These are phyloP conservation scores for Nylanderia fulva DNA, from an alignment of 1,140 invertebrate species.

Conservation along the genomic window DNA sequence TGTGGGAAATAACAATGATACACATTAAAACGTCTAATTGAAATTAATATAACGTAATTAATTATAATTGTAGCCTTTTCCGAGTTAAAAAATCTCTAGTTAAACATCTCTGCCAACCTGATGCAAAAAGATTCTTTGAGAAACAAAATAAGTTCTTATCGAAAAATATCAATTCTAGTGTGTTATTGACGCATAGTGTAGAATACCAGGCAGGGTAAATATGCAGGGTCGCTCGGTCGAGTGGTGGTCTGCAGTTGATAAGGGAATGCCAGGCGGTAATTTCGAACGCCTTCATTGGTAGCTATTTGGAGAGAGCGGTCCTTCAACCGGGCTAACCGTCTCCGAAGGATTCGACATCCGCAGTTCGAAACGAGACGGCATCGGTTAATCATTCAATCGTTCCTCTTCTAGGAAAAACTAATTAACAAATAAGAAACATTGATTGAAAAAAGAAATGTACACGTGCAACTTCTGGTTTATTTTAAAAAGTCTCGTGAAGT, in stretches of 20 bases:
- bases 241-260: slow-evolving; percentile 77
- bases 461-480: neutral
- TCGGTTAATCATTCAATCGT: slow-evolving; percentile 21
- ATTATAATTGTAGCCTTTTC: neutral
- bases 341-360: slow-evolving; percentile 37
- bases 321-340: slow-evolving; percentile 63
- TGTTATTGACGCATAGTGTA: slow-evolving; percentile 19
- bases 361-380: slow-evolving; percentile 47
- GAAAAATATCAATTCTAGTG: slow-evolving; percentile 17
- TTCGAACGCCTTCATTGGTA: slow-evolving; percentile 76
- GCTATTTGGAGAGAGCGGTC: slow-evolving; percentile 78
- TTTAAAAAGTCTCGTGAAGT: neutral
- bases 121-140: neutral
- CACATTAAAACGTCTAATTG: too few species aligned
- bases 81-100: neutral
- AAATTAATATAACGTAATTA: neutral
- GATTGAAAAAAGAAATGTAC: neutral
- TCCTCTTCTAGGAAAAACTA: neutral
- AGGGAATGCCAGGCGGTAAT: slow-evolving; percentile 77
- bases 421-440: neutral
- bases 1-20: neutral
- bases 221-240: slow-evolving; percentile 70
- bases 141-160: neutral
- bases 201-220: slow-evolving; percentile 25
- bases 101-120: too few species aligned